Conservation (phyloP, 2,113 vertebrate genomes). For the Chionodraco myersi region DNA sequence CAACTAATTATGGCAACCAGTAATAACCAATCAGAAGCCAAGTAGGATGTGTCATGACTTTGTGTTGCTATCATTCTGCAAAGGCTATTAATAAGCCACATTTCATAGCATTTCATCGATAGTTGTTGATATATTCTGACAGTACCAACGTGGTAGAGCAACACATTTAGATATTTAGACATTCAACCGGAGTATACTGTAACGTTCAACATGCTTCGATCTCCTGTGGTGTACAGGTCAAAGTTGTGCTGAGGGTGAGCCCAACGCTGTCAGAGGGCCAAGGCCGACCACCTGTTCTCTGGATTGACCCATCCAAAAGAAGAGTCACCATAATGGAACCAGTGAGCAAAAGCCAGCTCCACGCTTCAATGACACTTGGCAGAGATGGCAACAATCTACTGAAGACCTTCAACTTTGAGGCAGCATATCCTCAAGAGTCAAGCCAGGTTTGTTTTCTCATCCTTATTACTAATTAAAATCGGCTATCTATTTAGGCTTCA, state of each 20-base stretch:
- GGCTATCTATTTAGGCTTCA: not conserved
- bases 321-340: constrained; percentile 79
- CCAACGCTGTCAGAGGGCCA: constrained; percentile 57
- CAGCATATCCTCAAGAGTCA: constrained; percentile 68
- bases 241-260: constrained; percentile 79
- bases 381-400: constrained; percentile 49
- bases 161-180: not conserved
- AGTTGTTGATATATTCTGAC: not conserved
- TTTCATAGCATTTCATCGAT: not conserved
- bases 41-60: too few species aligned
- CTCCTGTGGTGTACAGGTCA: constrained; percentile 68
- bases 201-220: not conserved
- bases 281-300: constrained; percentile 70
- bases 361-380: constrained; percentile 44
- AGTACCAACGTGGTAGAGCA: not conserved
- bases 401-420: constrained; percentile 74
- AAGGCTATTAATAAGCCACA: not conserved
- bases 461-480: not conserved
- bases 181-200: not conserved
- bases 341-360: constrained; percentile 43
- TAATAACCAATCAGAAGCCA: too few species aligned
- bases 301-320: constrained; percentile 74
- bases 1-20: too few species aligned
- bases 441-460: constrained; percentile 72
- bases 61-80: too few species aligned